Base-by-base conservation (phyloP, 2,797 vertebrate genomes). In the Helicolenus hilgendorfi region DNA sequence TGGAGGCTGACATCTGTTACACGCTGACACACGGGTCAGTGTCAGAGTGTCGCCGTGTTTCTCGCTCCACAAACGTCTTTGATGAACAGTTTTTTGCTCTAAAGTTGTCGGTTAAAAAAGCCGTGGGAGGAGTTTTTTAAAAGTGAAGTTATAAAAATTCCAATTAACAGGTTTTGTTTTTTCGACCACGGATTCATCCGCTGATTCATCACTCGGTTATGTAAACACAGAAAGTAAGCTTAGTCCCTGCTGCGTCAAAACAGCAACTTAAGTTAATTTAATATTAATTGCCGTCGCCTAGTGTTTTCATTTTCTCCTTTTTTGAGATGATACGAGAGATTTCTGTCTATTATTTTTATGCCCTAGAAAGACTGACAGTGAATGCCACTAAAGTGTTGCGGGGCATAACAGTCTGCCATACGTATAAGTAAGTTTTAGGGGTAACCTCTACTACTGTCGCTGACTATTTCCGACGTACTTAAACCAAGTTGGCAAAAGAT, bases 11-110 rank as follows among this genome's bases (percentile, higher is more conserved):
- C 92, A 90, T 94, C 83, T 89, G 89, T 90, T 90, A 75, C 72
- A 78, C 15, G 55, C 89, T 92, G 92, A 94, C 94, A 89, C 83
- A 62, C 84, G 41, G 91, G 94, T 92, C 93, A 92, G 91, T 79
- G 89, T 88, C 85, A 85, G 22, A 55, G 77, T 18, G 76, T 77
- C 2, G 24, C 49, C 49, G 15, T 11, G 27, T 58, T 69, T 67
- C 35, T 75, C 8, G 3, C 64, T 64, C 58, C 35, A 4, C 27
- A 20, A n/a, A 72, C n/a, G 41, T 71, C 72, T 93, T 85, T 92
- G 89, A 89, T 92, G 64, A 85, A 69, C 60, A 84, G 27, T 29
- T 84, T 81, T 81, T 72, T 65, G 58, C 72, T 80, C 33, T 70
- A 71, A 87, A 92, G 59, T 78, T 86, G 68, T 60, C 4, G 18